These are phyloP conservation scores for Ceyx melanurus DNA, from an alignment of 2,113 vertebrate genomes.

Conservation along the genomic window DNA sequence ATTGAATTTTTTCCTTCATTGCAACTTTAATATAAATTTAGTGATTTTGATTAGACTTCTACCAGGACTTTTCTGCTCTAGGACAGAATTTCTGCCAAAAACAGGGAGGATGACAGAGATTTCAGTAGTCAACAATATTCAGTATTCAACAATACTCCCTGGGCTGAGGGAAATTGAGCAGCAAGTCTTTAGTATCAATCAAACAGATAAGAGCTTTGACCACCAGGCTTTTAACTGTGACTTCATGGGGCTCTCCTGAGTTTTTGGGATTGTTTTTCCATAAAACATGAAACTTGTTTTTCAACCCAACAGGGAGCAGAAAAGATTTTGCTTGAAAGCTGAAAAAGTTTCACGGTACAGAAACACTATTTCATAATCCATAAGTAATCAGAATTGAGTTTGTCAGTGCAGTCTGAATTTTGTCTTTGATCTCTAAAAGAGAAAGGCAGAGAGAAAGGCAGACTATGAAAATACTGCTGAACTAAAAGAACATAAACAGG, in stretches of 20 bases:
- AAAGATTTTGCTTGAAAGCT: conserved; percentile 25
- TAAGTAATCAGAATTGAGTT: conserved; percentile 34
- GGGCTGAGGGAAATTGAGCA: neutral
- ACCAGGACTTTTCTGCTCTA: neutral
- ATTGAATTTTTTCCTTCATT: neutral
- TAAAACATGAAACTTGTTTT: conserved; percentile 18
- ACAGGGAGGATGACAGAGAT: neutral
- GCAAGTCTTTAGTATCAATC: neutral
- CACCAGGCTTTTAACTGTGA: neutral
- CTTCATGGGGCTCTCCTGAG: neutral
- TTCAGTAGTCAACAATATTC: neutral
- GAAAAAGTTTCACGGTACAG: conserved; percentile 1
- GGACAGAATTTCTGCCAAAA: neutral
- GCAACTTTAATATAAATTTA: neutral
- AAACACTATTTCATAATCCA: neutral
- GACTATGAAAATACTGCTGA: conserved; percentile 8
- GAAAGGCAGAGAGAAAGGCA: conserved; percentile 26
- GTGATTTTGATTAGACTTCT: neutral
- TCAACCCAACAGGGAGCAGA: neutral
- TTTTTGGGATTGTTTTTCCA: neutral
- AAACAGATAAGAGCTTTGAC: neutral
- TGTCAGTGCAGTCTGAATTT: conserved; percentile 22
- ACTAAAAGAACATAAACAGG: neutral
- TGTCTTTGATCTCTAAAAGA: conserved; percentile 38
- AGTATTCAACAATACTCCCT: neutral